Evolutionary conservation across 2,888 invertebrate species (phyloP), one percentile per base, ranked within the genome.

Genomic region (Marasmarcha lunaedactyla): DNA sequence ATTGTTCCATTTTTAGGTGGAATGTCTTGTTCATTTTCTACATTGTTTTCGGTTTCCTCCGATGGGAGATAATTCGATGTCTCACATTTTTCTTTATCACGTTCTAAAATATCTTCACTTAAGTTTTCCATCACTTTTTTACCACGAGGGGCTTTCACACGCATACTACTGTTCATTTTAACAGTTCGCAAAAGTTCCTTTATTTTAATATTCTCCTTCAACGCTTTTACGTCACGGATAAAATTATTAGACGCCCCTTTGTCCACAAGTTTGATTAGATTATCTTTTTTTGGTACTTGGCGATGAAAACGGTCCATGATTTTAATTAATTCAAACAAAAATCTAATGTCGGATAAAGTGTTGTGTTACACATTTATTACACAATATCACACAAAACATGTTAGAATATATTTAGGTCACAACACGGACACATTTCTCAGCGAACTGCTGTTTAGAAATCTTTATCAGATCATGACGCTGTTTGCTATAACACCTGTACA

Each of bases 151-250:
- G 71, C 72, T 46, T 76, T 76, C 15, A 77, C 51, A 26, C 74
- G 59, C 71, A 74, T 72, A 47, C 76, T 77, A 37, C 71, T 78
- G 36, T 72, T 79, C 69, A 78, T 78, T 62, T 78, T 81, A 0
- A 79, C 81, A 6, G 69, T 76, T 46, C 73, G 58, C 36, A 81
- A 57, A 42, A 79, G 77, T 48, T 79, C 77, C 44, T 69, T 76
- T 37, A 79, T 77, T 63, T 77, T 78, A 1, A 74, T 51, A 49
- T 76, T 78, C 50, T 78, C 81, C 46, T 71, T 77, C 5, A 76
- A 62, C 27, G 64, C 61, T 47, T 72, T 81, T 0, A 74, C 63
- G 39, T 81, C 81, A 6, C 63, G 52, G 40, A 62, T 63, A 45
- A 66, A 66, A n/a, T 57, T 43, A 1, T 59, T 48, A 13, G 60